Evolutionary conservation across 1,140 invertebrate species (phyloP).

Genomic region (Philaenus spumarius): DNA sequence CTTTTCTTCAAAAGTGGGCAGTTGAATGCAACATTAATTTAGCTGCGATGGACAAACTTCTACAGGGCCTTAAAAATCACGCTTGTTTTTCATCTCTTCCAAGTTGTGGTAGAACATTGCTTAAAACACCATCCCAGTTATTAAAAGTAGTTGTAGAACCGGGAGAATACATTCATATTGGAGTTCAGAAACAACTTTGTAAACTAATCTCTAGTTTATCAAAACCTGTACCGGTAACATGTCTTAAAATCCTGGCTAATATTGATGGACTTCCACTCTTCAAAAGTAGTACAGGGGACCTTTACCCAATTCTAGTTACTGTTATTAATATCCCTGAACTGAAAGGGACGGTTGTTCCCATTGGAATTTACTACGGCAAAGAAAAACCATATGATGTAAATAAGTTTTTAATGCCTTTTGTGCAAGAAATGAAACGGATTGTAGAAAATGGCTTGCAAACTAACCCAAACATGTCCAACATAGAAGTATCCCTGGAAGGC

Average conservation of each 20-base stretch:
- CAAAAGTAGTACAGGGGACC: slow-evolving; percentile 1
- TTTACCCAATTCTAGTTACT: slow-evolving; percentile 7
- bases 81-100: neutral
- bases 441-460: neutral
- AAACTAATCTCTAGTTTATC: neutral
- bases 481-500: slow-evolving; percentile 28
- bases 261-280: slow-evolving; percentile 8
- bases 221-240: neutral
- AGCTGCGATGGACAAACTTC: neutral
- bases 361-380: slow-evolving; percentile 7
- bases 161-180: slow-evolving; percentile 6
- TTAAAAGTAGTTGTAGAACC: neutral
- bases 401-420: neutral
- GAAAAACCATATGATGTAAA: neutral
- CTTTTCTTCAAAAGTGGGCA: neutral
- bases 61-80: neutral
- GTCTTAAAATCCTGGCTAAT: neutral
- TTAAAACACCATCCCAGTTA: neutral
- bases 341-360: slow-evolving; percentile 1
- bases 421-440: neutral
- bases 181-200: slow-evolving; percentile 6
- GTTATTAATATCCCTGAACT: slow-evolving; percentile 7
- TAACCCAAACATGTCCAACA: neutral
- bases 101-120: neutral
- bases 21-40: neutral